Evolutionary conservation across 2,888 invertebrate genomes (phyloP), one percentile per base, ranked within the genome.

Genomic region (Seira ritae): DNA sequence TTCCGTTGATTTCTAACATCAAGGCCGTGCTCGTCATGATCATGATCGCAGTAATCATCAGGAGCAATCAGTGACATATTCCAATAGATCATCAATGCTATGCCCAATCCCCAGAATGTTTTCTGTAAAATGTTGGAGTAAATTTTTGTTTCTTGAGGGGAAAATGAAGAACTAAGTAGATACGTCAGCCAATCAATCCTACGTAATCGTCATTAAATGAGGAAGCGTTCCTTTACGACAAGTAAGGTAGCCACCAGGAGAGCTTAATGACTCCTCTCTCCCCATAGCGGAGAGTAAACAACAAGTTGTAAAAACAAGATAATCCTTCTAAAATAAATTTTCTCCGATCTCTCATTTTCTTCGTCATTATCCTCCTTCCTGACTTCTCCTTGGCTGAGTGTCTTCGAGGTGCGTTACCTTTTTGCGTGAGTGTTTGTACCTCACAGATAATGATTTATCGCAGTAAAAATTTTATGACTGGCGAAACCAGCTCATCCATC

Each of bases 381-480:
- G 12, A n/a, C 50, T 15, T n/a, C 50, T 66, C 20, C 66, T 19
- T 68, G 68, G 72, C 72, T 42, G 69, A 37, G 12, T 50, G 17
- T 50, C 15, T 50, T 1, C 73, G 19, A 74, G 70, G 37, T 46
- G 65, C 24, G 22, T 65, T 22, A 65, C 6, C 2, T 19, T 62
- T 62, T 19, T 20, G 62, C 62, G 62, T 62, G 22, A 62, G 22
- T 62, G 62, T 19, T 15, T 8, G 62, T 78, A 84, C 81, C 79
- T 84, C 81, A 67, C 83, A 78, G 86, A 87, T 87, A 86, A 86
- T 87, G 87, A 87, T 87, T 87, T 87, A 87, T 87, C 86, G 85
- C 85, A 79, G 76, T 69, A 84, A 82, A 31, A 86, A 86, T 87
- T 87, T 85, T 72, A 80, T 79, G 80, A 84, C 84, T 85, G 78